Evolutionary conservation across 2,888 invertebrate species (phyloP), one percentile per base, ranked within the genome.

Genomic region (Dioctria linearis): DNA sequence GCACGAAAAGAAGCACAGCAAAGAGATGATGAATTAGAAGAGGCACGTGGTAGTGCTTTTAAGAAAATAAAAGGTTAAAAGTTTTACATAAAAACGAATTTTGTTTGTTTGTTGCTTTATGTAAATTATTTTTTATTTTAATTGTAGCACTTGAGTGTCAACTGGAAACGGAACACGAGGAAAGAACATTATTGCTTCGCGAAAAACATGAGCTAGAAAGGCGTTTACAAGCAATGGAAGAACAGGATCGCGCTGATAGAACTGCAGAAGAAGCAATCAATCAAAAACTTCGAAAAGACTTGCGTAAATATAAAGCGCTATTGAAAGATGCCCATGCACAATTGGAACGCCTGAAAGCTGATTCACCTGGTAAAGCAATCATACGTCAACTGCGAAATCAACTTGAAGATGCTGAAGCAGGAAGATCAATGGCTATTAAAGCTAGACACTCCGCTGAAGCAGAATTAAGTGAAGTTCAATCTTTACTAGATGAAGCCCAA

Each of bases 181-280:
- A 98, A 88, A 92, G 98, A 57, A 96, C 97, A 54, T 89, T 94
- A 81, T 90, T 98, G 67, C 89, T 97, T 54, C 92, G 97, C 9
- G 97, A 98, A 86, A 95, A 97, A 82, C 96, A 98, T 87, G 97
- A 98, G 86, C 89, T 98, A 81, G 98, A 98, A 88, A 91, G 97
- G 4, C 92, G 97, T 8, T 90, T 98, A 13, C 93, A 95, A 13
- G 93, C 95, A 40, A 90, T 95, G 39, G 94, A 95, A 84, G 95
- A 96, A 86, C 90, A 93, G 65, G 95, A 94, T 83, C 91, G 95
- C 49, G 92, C 93, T 0, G 94, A 94, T 85, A 91, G 93, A 25
- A 93, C 92, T 76, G 93, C 93, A 39, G 95, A 95, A 85, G 92
- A 93, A 84, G 94, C 94, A 46, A 90, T 92, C 0, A 90, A 94